phyloP scores from a whole-genome alignment of 2,888 invertebrate genomes.

The Morpho deidamia region DNA sequence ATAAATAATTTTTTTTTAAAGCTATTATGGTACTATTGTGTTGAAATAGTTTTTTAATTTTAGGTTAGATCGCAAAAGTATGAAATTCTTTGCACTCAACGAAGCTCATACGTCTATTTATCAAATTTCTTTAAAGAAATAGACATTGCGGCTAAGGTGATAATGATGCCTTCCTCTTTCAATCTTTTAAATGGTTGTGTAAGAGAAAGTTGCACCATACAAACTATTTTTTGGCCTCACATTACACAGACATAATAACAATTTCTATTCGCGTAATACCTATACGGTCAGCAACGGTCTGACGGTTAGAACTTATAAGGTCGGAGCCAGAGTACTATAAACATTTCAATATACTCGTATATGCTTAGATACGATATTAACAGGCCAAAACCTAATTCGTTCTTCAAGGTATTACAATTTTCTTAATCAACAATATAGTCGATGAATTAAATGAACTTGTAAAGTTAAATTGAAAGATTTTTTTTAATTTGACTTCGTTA shows the following conservation, averaged over 20 bases:
- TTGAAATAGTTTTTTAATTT: neutral
- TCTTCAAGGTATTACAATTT: no score
- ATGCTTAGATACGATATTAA: no score
- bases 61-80: neutral
- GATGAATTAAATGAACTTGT: no score
- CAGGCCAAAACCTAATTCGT: no score
- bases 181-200: constrained; percentile 8
- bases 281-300: no score
- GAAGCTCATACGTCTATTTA: constrained; percentile 4
- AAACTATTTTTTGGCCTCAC: constrained; percentile 5
- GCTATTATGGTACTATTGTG: neutral
- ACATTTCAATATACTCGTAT: no score
- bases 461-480: no score
- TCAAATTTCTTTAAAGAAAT: constrained; percentile 6
- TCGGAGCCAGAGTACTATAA: no score
- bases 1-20: neutral
- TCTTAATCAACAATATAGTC: no score
- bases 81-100: constrained; percentile 2
- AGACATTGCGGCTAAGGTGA: constrained; percentile 7
- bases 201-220: constrained; percentile 3
- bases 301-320: no score
- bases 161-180: constrained; percentile 9
- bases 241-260: neutral
- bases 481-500: no score
- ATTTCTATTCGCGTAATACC: neutral